Evolutionary conservation across 2,888 invertebrate species (phyloP), one percentile per base, ranked within the genome.

Genomic region (Busseola fusca): DNA sequence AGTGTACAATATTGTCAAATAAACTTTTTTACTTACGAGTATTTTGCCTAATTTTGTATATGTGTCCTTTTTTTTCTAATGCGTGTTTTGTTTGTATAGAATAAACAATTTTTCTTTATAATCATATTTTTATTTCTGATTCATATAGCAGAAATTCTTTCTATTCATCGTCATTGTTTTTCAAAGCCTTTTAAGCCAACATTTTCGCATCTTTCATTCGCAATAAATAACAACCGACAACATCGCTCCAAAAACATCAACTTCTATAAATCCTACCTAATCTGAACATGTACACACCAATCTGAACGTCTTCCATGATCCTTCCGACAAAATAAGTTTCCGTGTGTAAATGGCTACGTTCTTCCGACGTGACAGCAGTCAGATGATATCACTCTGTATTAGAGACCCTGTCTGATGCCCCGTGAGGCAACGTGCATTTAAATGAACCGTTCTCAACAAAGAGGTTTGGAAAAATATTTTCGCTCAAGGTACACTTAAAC

Each of bases 361-460:
- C 75, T 81, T 71, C 57, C 62, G 52, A 74, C 82, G 78, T 84
- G 87, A 87, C 88, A 85, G 85, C 76, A 74, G 76, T 75, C 81
- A 84, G 85, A 87, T 89, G 84, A 85, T 87, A 89, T 88, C 86
- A 81, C 85, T 76, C 70, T 83, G 84, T 86, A 87, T 87, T 82
- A 84, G 83, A 86, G 82, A 87, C 50, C 50, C 68, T 74, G 78
- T 56, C 64, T 76, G 81, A 81, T 78, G 78, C 75, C 62, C 74
- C 71, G 68, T 65, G 67, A 72, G 65, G 65, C 57, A 85, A 80
- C 84, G 79, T 85, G 89, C 87, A 88, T 88, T 86, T 82, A 87
- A 88, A 88, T 88, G 86, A 88, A 88, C 76, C 70, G 42, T 80
- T 81, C 77, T 30, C 9, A 18, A 25, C 14, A 60, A 52, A 69